Conservation (phyloP, 1,140 invertebrate species). For the Apis laboriosa region DNA sequence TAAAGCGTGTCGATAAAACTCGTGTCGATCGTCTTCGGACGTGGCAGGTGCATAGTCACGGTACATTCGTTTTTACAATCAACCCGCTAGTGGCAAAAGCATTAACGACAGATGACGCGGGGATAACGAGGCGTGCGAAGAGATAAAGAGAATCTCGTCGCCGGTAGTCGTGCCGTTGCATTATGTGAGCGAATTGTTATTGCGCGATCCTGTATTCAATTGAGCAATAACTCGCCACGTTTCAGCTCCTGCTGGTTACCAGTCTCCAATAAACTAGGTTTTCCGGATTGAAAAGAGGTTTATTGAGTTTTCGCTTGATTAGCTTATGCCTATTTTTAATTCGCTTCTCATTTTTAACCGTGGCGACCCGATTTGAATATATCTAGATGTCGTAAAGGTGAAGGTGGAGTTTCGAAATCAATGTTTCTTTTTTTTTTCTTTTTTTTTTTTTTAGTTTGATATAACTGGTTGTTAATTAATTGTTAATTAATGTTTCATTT, state of each 20-base stretch:
- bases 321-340: too few relatives aligned
- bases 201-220: slow-evolving; percentile 6
- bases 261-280: neutral
- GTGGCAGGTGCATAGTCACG: slow-evolving; percentile 39
- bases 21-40: slow-evolving; percentile 3
- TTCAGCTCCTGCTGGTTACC: neutral
- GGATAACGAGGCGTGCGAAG: slow-evolving; percentile 12
- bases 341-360: neutral
- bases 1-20: slow-evolving; percentile 24
- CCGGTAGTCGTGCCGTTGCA: neutral
- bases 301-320: neutral
- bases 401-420: neutral
- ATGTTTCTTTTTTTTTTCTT: neutral
- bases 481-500: too few relatives aligned
- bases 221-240: slow-evolving; percentile 26
- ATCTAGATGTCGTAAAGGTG: neutral
- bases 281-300: neutral
- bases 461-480: neutral
- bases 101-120: neutral
- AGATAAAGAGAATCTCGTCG: slow-evolving; percentile 4
- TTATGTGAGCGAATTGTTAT: slow-evolving; percentile 1
- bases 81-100: neutral
- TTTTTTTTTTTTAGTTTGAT: neutral
- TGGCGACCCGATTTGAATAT: neutral
- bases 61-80: slow-evolving; percentile 6